Evolutionary conservation across 2,888 invertebrate genomes (phyloP).

Genomic region (Leptothorax acervorum): DNA sequence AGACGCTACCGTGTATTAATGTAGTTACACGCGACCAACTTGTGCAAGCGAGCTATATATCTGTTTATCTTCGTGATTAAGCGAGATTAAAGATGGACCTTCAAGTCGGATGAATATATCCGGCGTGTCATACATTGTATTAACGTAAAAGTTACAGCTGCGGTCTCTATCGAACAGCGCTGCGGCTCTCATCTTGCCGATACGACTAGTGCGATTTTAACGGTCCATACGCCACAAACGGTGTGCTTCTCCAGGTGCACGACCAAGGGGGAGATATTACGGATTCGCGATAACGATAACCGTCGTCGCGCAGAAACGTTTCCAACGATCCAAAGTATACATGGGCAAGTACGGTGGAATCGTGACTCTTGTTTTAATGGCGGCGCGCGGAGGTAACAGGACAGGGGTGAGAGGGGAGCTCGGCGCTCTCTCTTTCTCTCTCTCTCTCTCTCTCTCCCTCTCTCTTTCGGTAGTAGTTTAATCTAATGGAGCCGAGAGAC

Average conservation of each 20-base stretch:
- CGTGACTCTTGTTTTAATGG: slow-evolving; percentile 77
- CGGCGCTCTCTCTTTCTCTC: neutral
- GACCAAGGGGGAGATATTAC: slow-evolving; percentile 65
- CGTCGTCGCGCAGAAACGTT: slow-evolving; percentile 62
- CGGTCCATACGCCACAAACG: slow-evolving; percentile 46
- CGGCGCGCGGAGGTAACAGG: slow-evolving; percentile 45
- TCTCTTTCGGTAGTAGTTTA: slow-evolving; percentile 70
- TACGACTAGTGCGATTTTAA: slow-evolving; percentile 46
- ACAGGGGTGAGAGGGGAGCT: slow-evolving; percentile 41
- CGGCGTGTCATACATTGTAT: neutral
- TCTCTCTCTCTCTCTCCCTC: neutral
- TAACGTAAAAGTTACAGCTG: neutral
- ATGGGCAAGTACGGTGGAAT: slow-evolving; percentile 65
- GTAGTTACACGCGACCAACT: neutral
- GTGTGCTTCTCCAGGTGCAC: slow-evolving; percentile 38
- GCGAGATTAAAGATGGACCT: slow-evolving; percentile 38
- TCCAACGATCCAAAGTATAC: slow-evolving; percentile 36
- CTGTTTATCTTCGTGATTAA: slow-evolving; percentile 2
- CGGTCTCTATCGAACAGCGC: slow-evolving; percentile 2
- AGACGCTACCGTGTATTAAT: neutral
- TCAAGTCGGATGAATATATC: neutral
- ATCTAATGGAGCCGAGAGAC: slow-evolving; percentile 77
- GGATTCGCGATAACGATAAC: slow-evolving; percentile 76
- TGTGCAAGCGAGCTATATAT: neutral
- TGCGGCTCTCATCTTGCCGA: slow-evolving; percentile 25